Evolutionary conservation across 2,113 vertebrate genomes (phyloP).

Genomic region (Lasiurus borealis): DNA sequence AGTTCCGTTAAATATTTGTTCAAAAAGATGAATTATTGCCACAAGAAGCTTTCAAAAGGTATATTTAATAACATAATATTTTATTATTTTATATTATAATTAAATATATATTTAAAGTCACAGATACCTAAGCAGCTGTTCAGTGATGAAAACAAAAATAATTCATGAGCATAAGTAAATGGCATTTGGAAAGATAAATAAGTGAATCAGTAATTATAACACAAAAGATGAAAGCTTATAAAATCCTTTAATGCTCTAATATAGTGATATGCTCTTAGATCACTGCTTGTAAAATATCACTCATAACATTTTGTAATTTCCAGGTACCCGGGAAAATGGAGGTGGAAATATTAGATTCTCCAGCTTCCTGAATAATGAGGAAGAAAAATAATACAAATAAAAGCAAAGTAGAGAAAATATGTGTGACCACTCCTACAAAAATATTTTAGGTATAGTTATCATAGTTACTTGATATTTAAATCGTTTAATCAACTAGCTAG

Average conservation of each 20-base stretch:
- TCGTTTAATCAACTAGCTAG: not conserved
- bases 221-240: not conserved
- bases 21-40: not conserved
- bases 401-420: not conserved
- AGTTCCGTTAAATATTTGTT: not conserved
- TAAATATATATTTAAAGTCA: not conserved
- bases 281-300: not conserved
- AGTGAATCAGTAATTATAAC: not conserved
- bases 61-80: not conserved
- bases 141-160: not conserved
- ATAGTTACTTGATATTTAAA: not conserved
- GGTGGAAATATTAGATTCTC: not conserved
- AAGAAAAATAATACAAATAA: not conserved
- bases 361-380: not conserved
- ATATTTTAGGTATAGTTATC: not conserved
- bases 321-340: not conserved
- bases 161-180: not conserved
- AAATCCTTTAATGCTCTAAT: not conserved
- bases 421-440: not conserved
- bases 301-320: constrained; percentile 12
- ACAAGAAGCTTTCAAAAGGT: not conserved
- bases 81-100: not conserved
- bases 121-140: not conserved
- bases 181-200: not conserved
- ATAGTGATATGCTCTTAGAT: not conserved